Evolutionary conservation across 2,888 invertebrate species (phyloP), one percentile per base, ranked within the genome.

Genomic region (Tenthredo livida): DNA sequence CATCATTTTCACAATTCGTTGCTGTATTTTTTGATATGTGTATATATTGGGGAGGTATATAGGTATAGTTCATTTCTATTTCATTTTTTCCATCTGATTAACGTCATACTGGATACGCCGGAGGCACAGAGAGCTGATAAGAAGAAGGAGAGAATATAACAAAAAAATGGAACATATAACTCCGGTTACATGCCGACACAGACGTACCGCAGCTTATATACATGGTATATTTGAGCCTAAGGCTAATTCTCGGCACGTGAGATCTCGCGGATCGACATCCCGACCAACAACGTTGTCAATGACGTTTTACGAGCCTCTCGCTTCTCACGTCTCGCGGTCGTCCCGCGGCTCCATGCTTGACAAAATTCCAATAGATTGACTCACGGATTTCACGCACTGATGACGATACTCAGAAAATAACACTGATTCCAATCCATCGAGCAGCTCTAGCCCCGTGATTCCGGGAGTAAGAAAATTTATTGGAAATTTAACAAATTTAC

Each of bases 211-310:
- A 17, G 61, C 21, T 29, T 61, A 61, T 29, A n/a, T 29, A 29
- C 17, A 70, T 33, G 15, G 70, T 7, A 12, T 17, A 72, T 43
- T 40, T 67, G 4, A 67, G 72, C 72, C 72, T 21, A 43, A 37
- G 43, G 72, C 72, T 73, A 21, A 73, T 73, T 73, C 72, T 73
- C 21, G 43, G 40, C 72, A 73, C 72, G 72, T 73, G 72, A 73
- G 72, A 73, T 43, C 43, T 6, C n/a, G 72, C 43, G 40, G 43
- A 73, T 73, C 43, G 72, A 73, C n/a, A 73, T 73, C 72, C 40
- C 43, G 72, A 73, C 72, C 37, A 73, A 73, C 72, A 73, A 73
- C 72, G n/a, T 73, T 21, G 72, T 73, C 72, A 73, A 73, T 73
- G 72, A 73, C 72, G 72, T 73, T 73, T 21, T 67, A 17, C 33